These are phyloP conservation scores for Mormyrops attenuatus DNA, from an alignment of 2,797 vertebrate species.

Conservation along the genomic window DNA sequence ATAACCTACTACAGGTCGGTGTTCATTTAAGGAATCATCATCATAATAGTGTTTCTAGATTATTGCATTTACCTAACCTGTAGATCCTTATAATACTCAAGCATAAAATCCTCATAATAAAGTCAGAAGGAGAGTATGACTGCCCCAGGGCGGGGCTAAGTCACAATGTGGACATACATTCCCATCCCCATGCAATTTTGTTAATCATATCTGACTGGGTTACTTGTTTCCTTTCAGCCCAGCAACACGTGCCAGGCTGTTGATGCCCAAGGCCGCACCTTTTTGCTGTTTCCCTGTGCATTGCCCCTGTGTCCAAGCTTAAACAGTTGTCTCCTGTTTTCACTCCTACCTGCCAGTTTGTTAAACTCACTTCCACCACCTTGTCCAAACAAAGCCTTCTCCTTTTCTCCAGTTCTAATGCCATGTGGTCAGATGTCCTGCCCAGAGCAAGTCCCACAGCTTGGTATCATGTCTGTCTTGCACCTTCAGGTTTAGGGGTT, in stretches of 20 bases:
- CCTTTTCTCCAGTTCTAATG: background rate
- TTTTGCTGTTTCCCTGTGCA: background rate
- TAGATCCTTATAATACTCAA: background rate
- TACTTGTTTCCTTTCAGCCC: background rate
- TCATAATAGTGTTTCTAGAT: background rate
- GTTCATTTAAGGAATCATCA: background rate
- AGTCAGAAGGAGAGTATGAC: background rate
- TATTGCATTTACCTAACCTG: constrained; percentile 11
- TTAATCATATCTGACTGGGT: background rate
- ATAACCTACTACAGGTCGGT: background rate
- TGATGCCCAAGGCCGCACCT: background rate
- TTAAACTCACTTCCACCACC: background rate
- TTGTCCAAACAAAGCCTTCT: background rate
- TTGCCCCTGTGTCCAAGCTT: background rate
- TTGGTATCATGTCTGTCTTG: background rate
- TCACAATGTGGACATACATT: background rate
- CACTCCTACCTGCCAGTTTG: background rate
- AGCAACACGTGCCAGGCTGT: background rate
- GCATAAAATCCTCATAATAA: background rate
- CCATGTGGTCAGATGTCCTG: background rate
- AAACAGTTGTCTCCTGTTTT: background rate
- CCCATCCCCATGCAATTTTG: background rate
- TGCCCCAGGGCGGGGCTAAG: background rate
- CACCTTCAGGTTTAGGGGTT: background rate
- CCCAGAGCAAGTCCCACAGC: background rate